phyloP scores from a whole-genome alignment of 2,888 invertebrate species.

The Lasioglossum lativentre region DNA sequence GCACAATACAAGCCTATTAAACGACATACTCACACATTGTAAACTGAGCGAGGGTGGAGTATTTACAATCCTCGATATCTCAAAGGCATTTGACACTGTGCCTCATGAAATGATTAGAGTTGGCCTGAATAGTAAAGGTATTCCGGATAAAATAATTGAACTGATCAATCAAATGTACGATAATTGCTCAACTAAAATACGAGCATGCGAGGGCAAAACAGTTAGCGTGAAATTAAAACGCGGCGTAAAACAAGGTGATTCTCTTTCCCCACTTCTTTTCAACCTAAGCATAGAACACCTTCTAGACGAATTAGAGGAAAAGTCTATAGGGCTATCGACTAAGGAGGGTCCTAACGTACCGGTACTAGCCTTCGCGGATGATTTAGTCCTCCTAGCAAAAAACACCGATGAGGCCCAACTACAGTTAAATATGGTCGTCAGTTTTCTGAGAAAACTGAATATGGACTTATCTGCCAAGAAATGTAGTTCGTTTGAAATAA shows the following conservation, averaged over 20 bases:
- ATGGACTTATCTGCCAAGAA: too few species aligned
- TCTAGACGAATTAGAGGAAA: slow-evolving; percentile 6
- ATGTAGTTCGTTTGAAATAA: too few species aligned
- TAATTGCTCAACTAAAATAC: slow-evolving; percentile 17
- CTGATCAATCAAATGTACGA: slow-evolving; percentile 34
- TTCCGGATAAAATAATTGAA: background rate
- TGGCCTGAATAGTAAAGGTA: slow-evolving; percentile 28
- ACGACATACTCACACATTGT: background rate
- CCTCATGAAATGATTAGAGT: slow-evolving; percentile 47
- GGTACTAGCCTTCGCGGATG: too few species aligned
- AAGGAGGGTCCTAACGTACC: too few species aligned
- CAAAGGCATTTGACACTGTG: too few species aligned
- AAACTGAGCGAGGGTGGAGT: slow-evolving; percentile 45
- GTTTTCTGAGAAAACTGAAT: too few species aligned
- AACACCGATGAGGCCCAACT: too few species aligned
- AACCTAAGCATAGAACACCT: slow-evolving; percentile 64
- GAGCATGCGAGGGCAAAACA: background rate
- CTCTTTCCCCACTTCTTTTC: slow-evolving; percentile 62
- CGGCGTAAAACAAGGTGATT: slow-evolving; percentile 82
- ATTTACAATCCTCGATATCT: slow-evolving; percentile 52
- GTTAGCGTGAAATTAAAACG: accelerated
- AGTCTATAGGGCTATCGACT: too few species aligned
- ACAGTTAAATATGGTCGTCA: too few species aligned
- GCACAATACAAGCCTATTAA: slow-evolving; percentile 45
- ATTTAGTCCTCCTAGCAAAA: too few species aligned